Percentiles rank a stretch among this genome's conserved stretches.
Conservation (phyloP, 2,888 invertebrate species). For the Empis stercorea region DNA sequence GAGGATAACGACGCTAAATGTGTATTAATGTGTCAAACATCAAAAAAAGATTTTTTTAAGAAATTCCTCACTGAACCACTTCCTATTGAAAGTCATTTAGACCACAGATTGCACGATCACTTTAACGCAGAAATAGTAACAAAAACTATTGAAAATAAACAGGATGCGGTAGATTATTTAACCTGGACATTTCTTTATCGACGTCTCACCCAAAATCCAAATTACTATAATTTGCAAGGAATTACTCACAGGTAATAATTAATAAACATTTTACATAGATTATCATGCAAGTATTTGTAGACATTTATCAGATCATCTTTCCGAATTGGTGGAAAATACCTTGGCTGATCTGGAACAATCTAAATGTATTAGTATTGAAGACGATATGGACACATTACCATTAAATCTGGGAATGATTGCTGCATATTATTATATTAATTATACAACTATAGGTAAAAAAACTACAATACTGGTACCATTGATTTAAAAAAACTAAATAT, state of each 20-base stretch:
- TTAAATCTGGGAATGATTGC: conserved; percentile 99
- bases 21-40: conserved; percentile 91
- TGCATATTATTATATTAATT: conserved; percentile 99
- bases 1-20: conserved; percentile 90
- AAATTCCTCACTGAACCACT: conserved; percentile 95
- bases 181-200: conserved; percentile 99
- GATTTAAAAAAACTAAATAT: conserved; percentile 13
- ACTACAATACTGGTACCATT: too few relatives aligned
- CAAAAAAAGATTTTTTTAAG: conserved; percentile 97
- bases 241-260: conserved; percentile 61
- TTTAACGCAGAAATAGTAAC: conserved; percentile 99
- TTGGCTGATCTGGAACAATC: conserved; percentile 88
- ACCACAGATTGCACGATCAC: conserved; percentile 96
- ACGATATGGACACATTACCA: conserved; percentile 94
- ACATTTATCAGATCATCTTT: conserved; percentile 95
- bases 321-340: conserved; percentile 94
- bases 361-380: conserved; percentile 94
- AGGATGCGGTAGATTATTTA: conserved; percentile 97
- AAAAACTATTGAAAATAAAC: conserved; percentile 99
- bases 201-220: conserved; percentile 95
- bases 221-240: conserved; percentile 96
- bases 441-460: conserved; percentile 93
- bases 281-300: conserved; percentile 36
- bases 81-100: conserved; percentile 94
- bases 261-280: too few relatives aligned